Evolutionary conservation across 1,140 invertebrate species (phyloP).

Genomic region (Tetramorium simillimum): DNA sequence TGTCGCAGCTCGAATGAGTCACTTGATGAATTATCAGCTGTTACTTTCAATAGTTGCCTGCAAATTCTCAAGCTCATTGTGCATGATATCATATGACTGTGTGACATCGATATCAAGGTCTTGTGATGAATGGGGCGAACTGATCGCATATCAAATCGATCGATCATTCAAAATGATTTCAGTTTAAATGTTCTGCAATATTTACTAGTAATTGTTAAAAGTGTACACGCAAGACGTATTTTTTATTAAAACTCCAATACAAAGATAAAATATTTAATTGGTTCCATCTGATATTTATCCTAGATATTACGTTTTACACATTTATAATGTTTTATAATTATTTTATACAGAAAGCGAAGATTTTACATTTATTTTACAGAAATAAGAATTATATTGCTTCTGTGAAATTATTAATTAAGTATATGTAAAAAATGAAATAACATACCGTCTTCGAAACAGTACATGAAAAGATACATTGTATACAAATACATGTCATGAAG

Average conservation of each 20-base stretch:
- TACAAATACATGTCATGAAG: background rate
- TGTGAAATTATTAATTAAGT: background rate
- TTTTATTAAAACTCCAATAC: background rate
- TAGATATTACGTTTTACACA: background rate
- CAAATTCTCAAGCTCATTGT: constrained; percentile 67
- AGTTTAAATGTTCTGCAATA: constrained; percentile 4
- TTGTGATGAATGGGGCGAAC: constrained; percentile 50
- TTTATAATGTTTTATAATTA: background rate
- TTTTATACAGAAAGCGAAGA: background rate
- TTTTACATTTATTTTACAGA: background rate
- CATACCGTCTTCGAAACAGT: background rate
- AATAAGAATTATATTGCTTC: background rate
- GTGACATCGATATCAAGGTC: constrained; percentile 66
- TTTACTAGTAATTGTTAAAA: background rate
- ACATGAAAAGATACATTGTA: background rate
- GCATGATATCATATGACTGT: constrained; percentile 56
- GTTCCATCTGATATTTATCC: background rate
- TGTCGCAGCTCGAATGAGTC: constrained; percentile 54
- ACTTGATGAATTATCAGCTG: constrained; percentile 68
- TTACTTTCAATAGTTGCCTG: constrained; percentile 58
- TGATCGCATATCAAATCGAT: constrained; percentile 64
- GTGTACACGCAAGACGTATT: background rate
- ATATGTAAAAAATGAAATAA: background rate
- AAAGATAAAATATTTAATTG: background rate
- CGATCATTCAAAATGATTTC: constrained; percentile 22